Evolutionary conservation across 2,113 vertebrate genomes (phyloP).

Genomic region (Epinephelus fuscoguttatus): DNA sequence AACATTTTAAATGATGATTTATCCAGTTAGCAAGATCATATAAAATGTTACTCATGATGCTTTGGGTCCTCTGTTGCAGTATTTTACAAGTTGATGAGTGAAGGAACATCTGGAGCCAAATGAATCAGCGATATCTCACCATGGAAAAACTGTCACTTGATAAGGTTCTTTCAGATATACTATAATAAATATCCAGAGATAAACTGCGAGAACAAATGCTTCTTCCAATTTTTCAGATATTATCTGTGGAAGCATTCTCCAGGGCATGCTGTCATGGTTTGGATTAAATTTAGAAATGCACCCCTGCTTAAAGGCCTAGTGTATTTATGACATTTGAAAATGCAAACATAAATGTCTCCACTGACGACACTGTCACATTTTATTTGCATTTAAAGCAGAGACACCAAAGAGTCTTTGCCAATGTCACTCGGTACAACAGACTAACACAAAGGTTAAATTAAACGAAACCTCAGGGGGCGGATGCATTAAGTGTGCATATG

Average conservation of each 20-base stretch:
- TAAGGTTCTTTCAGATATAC: not conserved
- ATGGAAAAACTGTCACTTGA: not conserved
- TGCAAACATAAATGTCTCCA: not conserved
- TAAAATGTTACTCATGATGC: not conserved
- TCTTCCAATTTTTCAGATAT: not conserved
- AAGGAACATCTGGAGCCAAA: conserved; percentile 3
- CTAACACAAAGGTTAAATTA: too few relatives aligned
- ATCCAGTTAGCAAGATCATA: not conserved
- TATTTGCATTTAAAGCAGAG: not conserved
- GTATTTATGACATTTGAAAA: not conserved
- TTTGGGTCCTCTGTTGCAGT: too few relatives aligned
- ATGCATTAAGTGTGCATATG: too few relatives aligned
- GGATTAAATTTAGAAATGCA: not conserved
- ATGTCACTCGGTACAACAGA: not conserved
- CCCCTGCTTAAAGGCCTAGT: not conserved
- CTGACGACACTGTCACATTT: not conserved
- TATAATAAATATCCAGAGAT: not conserved
- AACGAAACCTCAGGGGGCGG: too few relatives aligned
- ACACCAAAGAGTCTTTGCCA: not conserved
- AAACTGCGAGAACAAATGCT: conserved; percentile 7
- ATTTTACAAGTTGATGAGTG: not conserved
- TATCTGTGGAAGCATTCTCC: not conserved
- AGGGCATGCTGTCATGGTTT: not conserved
- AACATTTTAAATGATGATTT: conserved; percentile 19
- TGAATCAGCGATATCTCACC: not conserved